phyloP scores from a whole-genome alignment of 1,140 invertebrate genomes.

The Caerostris darwini region DNA sequence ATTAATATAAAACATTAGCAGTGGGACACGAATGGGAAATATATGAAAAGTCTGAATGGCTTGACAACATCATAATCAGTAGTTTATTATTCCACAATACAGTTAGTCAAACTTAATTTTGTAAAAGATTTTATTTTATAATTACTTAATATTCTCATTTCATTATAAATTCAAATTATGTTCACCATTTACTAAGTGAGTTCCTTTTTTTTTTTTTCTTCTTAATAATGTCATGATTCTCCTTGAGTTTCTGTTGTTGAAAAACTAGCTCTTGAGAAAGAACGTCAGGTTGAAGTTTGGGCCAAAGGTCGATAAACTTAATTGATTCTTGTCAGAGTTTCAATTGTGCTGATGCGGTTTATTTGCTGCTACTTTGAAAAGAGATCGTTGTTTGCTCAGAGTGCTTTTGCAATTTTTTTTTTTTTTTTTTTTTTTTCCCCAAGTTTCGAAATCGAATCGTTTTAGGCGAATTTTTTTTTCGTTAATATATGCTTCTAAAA shows the following conservation, averaged over 20 bases:
- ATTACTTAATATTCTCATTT: not conserved
- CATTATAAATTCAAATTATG: not conserved
- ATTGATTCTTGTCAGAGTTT: conserved; percentile 24
- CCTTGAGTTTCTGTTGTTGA: not conserved
- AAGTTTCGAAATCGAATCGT: not conserved
- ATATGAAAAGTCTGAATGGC: too few species aligned
- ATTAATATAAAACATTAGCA: too few species aligned
- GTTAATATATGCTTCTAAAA: not conserved
- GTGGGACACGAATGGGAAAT: too few species aligned
- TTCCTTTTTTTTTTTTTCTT: not conserved
- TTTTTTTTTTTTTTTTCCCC: not conserved
- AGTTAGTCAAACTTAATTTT: too few species aligned
- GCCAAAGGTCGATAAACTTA: conserved; percentile 30
- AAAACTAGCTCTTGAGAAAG: not conserved
- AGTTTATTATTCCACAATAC: too few species aligned
- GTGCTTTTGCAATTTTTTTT: not conserved
- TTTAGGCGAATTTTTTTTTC: not conserved
- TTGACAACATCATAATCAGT: too few species aligned
- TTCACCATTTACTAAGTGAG: not conserved
- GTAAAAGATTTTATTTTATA: too few species aligned
- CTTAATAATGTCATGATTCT: not conserved
- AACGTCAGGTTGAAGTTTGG: not conserved
- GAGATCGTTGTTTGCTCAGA: not conserved
- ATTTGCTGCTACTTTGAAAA: not conserved
- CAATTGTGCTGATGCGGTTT: not conserved